Conservation (phyloP, 2,888 invertebrate species). For the Liopterus haemorrhoidalis region DNA sequence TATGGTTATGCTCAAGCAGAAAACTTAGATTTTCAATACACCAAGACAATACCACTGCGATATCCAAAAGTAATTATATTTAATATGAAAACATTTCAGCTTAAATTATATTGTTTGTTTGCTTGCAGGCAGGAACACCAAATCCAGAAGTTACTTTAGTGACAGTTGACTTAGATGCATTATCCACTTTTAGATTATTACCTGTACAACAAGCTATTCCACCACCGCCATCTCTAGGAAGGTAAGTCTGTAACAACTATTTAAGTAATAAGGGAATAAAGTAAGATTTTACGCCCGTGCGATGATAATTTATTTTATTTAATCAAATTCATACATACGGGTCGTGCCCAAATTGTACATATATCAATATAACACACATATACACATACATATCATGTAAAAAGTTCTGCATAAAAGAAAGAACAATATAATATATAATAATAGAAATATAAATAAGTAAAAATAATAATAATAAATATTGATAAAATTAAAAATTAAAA, state of each 20-base stretch:
- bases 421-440: no score
- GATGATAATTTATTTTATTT: no score
- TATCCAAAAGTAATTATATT: conserved; percentile 68
- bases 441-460: no score
- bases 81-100: conserved; percentile 13
- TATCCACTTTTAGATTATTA: conserved; percentile 4
- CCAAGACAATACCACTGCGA: conserved; percentile 63
- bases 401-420: no score
- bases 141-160: conserved; percentile 63
- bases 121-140: conserved; percentile 54
- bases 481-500: no score
- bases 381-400: no score
- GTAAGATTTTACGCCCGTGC: background rate
- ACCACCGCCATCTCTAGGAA: conserved; percentile 14
- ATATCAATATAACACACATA: no score
- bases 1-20: conserved; percentile 69
- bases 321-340: no score
- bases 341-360: no score
- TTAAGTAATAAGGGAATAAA: background rate
- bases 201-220: conserved; percentile 9
- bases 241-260: conserved; percentile 8
- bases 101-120: background rate
- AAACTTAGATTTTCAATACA: conserved; percentile 76
- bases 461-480: no score
- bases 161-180: conserved; percentile 51